Evolutionary conservation across 2,888 invertebrate genomes (phyloP), one percentile per base, ranked within the genome.

Genomic region (Stomorhina lunata): DNA sequence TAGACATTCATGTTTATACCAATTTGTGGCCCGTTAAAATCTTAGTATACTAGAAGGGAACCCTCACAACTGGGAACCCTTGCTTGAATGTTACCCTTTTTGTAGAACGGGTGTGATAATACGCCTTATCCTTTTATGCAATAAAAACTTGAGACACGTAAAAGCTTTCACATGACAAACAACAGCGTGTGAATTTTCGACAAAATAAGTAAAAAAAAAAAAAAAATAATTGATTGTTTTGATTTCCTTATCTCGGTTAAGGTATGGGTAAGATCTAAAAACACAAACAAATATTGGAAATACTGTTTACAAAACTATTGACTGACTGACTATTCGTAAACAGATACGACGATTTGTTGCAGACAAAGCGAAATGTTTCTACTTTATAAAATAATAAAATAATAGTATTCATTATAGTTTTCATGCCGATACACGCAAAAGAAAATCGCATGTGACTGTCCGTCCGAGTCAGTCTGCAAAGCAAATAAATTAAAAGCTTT

Each of bases 401-500:
- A n/a, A n/a, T n/a, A n/a, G n/a, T n/a, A n/a, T n/a, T n/a, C n/a
- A n/a, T n/a, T n/a, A n/a, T n/a, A n/a, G n/a, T n/a, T n/a, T n/a
- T n/a, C n/a, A n/a, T n/a, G n/a, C n/a, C n/a, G n/a, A n/a, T n/a
- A 22, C 3, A 22, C 5, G 1, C 20, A 55, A n/a, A 55, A 20
- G 40, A 43, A 45, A 45, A 32, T 34, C n/a, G 4, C 17, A 48
- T 25, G 50, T 20, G 17, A 27, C 12, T 10, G 48, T 9, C 45
- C 17, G 9, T 9, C 20, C n/a, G n/a, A n/a, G 9, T 6, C 32
- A 43, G 75, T 75, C 75, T 75, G 75, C 65, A 75, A 75, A 65
- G 15, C 17, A 45, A 71, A 71, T 1, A 6, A 43, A 43, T 29
- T n/a, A 65, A 75, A 48, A 66, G 65, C 66, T 75, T 66, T 78